These are phyloP conservation scores for Corynorhinus townsendii DNA, from an alignment of 2,113 vertebrate species.

Conservation along the genomic window DNA sequence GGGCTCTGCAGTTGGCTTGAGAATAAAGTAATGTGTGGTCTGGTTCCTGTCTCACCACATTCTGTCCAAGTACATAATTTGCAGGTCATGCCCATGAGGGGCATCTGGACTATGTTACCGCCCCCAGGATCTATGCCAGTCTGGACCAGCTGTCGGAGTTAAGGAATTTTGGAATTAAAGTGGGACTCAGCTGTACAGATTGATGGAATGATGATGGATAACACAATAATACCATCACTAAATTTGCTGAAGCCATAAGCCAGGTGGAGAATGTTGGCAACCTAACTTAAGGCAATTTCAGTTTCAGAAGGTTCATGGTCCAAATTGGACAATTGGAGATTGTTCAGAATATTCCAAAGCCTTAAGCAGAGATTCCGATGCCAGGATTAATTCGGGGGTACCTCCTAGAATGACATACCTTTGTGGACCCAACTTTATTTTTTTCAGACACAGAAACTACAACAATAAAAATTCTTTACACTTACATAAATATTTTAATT, in stretches of 20 bases:
- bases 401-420: neutral
- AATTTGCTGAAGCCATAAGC: neutral
- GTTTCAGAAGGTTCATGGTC: neutral
- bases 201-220: neutral
- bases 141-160: neutral
- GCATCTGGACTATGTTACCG: neutral
- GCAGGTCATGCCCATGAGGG: neutral
- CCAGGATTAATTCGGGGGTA: neutral
- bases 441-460: neutral
- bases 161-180: neutral
- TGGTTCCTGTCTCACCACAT: constrained; percentile 16
- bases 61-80: constrained; percentile 17
- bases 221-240: neutral
- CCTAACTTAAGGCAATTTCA: neutral
- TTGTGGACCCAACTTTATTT: neutral
- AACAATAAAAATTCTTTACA: neutral
- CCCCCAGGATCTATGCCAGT: neutral
- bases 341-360: neutral
- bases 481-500: neutral
- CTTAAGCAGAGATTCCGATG: neutral
- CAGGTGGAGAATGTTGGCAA: neutral
- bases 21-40: neutral
- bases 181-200: neutral
- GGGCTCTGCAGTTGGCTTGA: neutral
- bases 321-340: neutral